Conservation (phyloP, 1,140 invertebrate species). For the Camponotus pennsylvanicus region DNA sequence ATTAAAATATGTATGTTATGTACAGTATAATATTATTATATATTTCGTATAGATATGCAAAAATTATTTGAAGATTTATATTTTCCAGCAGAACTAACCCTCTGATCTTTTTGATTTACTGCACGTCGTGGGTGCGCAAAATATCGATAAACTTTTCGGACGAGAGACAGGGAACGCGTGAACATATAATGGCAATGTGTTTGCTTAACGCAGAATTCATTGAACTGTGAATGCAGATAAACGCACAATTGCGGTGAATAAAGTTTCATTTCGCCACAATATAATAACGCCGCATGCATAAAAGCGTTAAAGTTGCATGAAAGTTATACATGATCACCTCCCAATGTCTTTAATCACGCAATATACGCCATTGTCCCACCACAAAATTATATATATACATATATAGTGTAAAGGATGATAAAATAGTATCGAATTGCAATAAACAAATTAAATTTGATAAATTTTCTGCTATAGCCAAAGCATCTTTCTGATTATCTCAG, state of each 20-base stretch:
- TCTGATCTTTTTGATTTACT: slow-evolving; percentile 40
- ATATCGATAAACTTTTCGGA: slow-evolving; percentile 60
- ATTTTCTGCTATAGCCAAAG: no score
- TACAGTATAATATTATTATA: not conserved
- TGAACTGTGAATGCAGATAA: slow-evolving; percentile 60
- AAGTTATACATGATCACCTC: slow-evolving; percentile 10
- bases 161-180: slow-evolving; percentile 37
- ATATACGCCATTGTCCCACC: not conserved
- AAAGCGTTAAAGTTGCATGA: not conserved
- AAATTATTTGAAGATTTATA: slow-evolving; percentile 16
- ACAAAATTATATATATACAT: not conserved
- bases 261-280: slow-evolving; percentile 41
- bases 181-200: slow-evolving; percentile 42
- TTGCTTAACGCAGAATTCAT: slow-evolving; percentile 61
- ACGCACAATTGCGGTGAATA: slow-evolving; percentile 36
- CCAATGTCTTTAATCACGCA: slow-evolving; percentile 12
- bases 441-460: not conserved
- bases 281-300: slow-evolving; percentile 23
- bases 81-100: not conserved
- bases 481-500: not conserved
- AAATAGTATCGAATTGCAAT: not conserved
- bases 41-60: not conserved
- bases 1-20: not conserved
- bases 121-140: slow-evolving; percentile 38
- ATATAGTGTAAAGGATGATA: not conserved